Conservation (phyloP, 2,113 vertebrate species). For the Hiodon alosoides region DNA sequence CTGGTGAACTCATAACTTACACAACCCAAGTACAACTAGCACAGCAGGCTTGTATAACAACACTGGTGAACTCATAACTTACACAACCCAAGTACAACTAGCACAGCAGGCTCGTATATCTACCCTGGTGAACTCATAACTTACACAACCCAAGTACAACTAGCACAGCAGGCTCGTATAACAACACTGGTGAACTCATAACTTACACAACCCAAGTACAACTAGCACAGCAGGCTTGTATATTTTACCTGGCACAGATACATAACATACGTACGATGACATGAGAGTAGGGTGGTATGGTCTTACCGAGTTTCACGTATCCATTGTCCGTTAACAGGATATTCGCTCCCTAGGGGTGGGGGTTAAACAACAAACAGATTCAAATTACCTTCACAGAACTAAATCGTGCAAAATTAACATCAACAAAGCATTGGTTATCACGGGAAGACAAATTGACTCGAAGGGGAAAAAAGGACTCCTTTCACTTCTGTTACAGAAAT, state of each 20-base stretch:
- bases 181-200: too few relatives aligned
- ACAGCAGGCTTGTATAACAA: too few relatives aligned
- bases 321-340: slow-evolving; percentile 97
- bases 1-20: too few relatives aligned
- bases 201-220: too few relatives aligned
- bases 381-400: slow-evolving; percentile 26
- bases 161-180: too few relatives aligned
- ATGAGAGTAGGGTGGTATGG: background rate
- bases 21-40: too few relatives aligned
- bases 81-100: background rate
- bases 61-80: background rate
- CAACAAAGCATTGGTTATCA: background rate
- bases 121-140: background rate
- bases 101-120: too few relatives aligned
- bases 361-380: slow-evolving; percentile 41
- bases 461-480: background rate
- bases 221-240: too few relatives aligned
- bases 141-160: background rate
- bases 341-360: slow-evolving; percentile 82
- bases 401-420: background rate
- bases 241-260: background rate
- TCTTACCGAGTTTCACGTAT: slow-evolving; percentile 92
- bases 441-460: background rate
- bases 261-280: background rate
- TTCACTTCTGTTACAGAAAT: background rate